phyloP scores from a whole-genome alignment of 1,140 invertebrate species.

The Drosophila miranda region DNA sequence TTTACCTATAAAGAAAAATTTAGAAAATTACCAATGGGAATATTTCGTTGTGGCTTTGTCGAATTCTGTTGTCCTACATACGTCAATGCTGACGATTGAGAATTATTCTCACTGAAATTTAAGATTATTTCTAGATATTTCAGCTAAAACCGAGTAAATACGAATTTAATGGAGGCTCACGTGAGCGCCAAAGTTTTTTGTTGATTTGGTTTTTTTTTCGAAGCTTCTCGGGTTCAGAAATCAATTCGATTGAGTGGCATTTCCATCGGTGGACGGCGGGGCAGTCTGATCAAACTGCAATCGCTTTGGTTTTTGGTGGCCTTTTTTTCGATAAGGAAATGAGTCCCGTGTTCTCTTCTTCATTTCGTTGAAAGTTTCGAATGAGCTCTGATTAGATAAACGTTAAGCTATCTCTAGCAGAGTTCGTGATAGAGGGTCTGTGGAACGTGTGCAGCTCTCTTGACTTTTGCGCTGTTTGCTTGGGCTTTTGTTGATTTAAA shows the following conservation, averaged over 20 bases:
- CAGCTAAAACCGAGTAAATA: slow-evolving; percentile 2
- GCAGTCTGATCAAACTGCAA: slow-evolving; percentile 43
- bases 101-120: slow-evolving; percentile 12
- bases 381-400: slow-evolving; percentile 26
- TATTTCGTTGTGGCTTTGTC: slow-evolving; percentile 17
- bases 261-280: slow-evolving; percentile 8
- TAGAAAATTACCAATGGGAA: slow-evolving; percentile 40
- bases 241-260: slow-evolving; percentile 19
- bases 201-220: slow-evolving; percentile 15
- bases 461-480: slow-evolving; percentile 9
- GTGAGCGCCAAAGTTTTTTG: slow-evolving; percentile 36
- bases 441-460: slow-evolving; percentile 19
- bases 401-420: not conserved
- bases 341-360: slow-evolving; percentile 16
- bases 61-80: slow-evolving; percentile 18
- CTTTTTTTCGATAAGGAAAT: slow-evolving; percentile 33
- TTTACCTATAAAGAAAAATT: slow-evolving; percentile 24
- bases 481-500: slow-evolving; percentile 15
- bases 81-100: slow-evolving; percentile 46
- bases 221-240: slow-evolving; percentile 27
- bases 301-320: slow-evolving; percentile 8
- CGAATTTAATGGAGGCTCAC: slow-evolving; percentile 36
- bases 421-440: not conserved
- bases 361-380: slow-evolving; percentile 15
- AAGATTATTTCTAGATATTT: slow-evolving; percentile 11